Evolutionary conservation across 1,140 invertebrate species (phyloP).

Genomic region (Leptinotarsa lineolata): DNA sequence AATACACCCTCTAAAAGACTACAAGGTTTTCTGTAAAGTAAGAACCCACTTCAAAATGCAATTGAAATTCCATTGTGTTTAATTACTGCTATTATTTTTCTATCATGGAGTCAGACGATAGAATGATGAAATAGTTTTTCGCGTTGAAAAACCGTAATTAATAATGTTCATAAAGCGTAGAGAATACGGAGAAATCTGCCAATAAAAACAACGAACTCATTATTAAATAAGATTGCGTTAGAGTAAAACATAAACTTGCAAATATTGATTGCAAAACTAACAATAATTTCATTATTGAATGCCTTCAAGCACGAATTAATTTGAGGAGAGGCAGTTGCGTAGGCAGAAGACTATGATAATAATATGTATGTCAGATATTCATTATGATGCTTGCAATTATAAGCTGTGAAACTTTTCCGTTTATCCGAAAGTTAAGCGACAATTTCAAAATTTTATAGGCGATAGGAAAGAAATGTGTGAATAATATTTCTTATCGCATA

Average conservation of each 20-base stretch:
- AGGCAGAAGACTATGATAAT: too few species aligned
- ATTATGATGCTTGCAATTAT: too few species aligned
- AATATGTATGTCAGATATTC: too few species aligned
- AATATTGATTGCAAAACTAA: conserved; percentile 2
- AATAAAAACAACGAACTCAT: neutral
- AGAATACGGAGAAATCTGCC: neutral
- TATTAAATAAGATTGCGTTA: neutral
- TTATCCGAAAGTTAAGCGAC: too few species aligned
- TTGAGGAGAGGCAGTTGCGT: too few species aligned
- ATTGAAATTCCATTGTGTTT: neutral
- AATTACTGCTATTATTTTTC: neutral
- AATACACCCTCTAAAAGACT: neutral
- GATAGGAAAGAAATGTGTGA: too few species aligned
- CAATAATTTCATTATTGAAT: conserved; percentile 1
- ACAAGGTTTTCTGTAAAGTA: neutral
- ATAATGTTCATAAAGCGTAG: neutral
- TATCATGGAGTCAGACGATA: neutral
- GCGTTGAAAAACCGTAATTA: neutral
- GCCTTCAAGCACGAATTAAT: neutral
- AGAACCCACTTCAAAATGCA: neutral
- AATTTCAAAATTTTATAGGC: too few species aligned
- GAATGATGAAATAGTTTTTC: neutral
- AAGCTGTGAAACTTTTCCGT: too few species aligned
- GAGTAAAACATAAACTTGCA: neutral
- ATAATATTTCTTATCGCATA: too few species aligned